phyloP scores from a whole-genome alignment of 2,888 invertebrate species.

The Patella pellucida region DNA sequence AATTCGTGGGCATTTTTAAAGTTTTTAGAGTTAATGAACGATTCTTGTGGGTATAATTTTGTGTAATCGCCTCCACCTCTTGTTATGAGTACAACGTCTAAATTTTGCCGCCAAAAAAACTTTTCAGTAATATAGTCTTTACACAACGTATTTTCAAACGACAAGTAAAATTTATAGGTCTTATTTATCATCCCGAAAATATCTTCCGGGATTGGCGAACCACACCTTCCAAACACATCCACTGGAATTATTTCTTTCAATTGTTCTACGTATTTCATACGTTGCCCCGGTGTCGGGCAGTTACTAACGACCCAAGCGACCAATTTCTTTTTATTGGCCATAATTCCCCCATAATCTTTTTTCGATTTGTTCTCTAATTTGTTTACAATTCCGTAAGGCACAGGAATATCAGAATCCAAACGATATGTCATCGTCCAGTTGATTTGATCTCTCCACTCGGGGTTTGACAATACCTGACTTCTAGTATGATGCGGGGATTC shows the following conservation, averaged over 20 bases:
- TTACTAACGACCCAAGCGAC: constrained; percentile 27
- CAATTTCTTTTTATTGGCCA: constrained; percentile 20
- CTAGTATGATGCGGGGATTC: neutral
- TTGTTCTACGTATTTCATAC: constrained; percentile 21
- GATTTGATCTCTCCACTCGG: neutral
- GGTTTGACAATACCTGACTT: neutral
- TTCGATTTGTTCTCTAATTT: neutral
- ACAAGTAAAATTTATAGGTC: constrained; percentile 32
- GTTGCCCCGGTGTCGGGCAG: constrained; percentile 25
- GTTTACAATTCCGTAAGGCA: constrained; percentile 25
- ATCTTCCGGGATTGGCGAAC: neutral
- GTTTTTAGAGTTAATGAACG: constrained; percentile 17
- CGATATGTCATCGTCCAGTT: constrained; percentile 45
- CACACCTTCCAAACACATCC: constrained; percentile 31
- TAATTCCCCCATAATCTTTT: neutral
- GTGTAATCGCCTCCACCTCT: constrained; percentile 32
- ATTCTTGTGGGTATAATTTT: constrained; percentile 19
- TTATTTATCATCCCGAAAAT: constrained; percentile 17
- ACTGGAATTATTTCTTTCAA: constrained; percentile 28
- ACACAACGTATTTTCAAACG: constrained; percentile 38
- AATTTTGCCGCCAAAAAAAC: constrained; percentile 18
- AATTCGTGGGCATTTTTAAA: constrained; percentile 20
- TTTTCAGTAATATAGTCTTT: constrained; percentile 38
- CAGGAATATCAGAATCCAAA: constrained; percentile 36
- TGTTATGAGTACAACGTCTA: constrained; percentile 28